Percentiles rank a stretch among this genome's conserved stretches.
Evolutionary conservation across 2,888 invertebrate species (phyloP).

Genomic region (Macaria liturata): DNA sequence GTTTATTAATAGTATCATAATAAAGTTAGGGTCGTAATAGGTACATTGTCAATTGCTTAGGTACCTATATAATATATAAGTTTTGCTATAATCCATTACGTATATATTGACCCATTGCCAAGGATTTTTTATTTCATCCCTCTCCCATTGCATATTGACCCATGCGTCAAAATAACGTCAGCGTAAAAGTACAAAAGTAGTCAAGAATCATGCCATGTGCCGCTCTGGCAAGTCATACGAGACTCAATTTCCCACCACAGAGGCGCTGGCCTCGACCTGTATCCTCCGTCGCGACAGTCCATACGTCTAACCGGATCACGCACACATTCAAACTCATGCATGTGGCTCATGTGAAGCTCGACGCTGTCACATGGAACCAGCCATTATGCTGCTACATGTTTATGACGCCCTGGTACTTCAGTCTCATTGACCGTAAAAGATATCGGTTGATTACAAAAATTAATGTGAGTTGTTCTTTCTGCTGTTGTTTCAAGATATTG

Average conservation of each 20-base stretch:
- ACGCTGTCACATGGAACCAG: constrained; percentile 40
- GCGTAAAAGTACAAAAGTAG: no score
- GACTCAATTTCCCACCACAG: constrained; percentile 1
- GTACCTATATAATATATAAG: no score
- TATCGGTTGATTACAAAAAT: constrained; percentile 22
- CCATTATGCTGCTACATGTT: constrained; percentile 23
- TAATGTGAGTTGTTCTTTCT: not conserved
- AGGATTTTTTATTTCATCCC: no score
- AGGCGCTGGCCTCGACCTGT: constrained; percentile 51
- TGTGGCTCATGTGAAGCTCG: constrained; percentile 41
- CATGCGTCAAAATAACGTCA: no score
- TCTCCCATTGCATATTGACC: no score
- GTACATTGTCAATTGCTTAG: no score
- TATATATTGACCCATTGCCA: no score
- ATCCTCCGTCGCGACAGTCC: constrained; percentile 34
- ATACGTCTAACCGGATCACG: constrained; percentile 54
- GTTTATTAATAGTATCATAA: no score
- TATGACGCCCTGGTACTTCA: constrained; percentile 29
- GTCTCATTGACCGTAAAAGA: constrained; percentile 32
- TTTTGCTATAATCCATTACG: no score
- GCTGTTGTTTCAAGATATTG: not conserved
- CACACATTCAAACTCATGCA: constrained; percentile 30
- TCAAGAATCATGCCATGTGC: not conserved
- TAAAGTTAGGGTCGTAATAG: no score
- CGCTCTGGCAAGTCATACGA: not conserved